Evolutionary conservation across 2,888 invertebrate species (phyloP).

Genomic region (Ariolimax columbianus): DNA sequence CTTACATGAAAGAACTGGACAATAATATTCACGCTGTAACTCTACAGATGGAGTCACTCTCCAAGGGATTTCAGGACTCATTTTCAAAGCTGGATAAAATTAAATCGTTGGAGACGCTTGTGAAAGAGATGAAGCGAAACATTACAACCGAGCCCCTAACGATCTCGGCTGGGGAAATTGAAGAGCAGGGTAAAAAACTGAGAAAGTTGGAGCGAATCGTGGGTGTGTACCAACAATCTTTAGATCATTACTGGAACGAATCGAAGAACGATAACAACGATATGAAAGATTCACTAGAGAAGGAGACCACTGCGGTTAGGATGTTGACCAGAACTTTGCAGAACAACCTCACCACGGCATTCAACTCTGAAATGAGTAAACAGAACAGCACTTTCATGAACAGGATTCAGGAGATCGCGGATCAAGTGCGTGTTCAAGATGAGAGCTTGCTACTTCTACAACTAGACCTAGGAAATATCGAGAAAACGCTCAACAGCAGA

Average conservation of each 20-base stretch:
- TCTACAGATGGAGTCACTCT: conserved; percentile 52
- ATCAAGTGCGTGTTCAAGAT: conserved; percentile 31
- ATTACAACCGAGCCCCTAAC: conserved; percentile 29
- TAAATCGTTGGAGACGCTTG: conserved; percentile 44
- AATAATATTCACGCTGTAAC: conserved; percentile 43
- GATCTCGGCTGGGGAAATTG: conserved; percentile 32
- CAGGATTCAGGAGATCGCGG: neutral
- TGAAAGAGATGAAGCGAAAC: conserved; percentile 58
- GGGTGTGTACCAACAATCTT: conserved; percentile 58
- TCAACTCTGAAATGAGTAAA: conserved; percentile 18
- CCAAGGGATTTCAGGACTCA: conserved; percentile 52
- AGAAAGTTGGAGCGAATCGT: conserved; percentile 54
- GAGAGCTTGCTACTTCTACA: conserved; percentile 52
- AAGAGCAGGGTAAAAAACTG: conserved; percentile 55
- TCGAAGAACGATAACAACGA: conserved; percentile 53
- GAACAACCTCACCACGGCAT: conserved; percentile 53
- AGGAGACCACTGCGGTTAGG: conserved; percentile 41
- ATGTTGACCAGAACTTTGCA: conserved; percentile 48
- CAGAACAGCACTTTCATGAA: conserved; percentile 46
- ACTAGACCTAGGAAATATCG: conserved; percentile 50
- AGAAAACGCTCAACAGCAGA: conserved; percentile 52
- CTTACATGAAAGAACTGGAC: conserved; percentile 38
- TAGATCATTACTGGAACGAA: conserved; percentile 62
- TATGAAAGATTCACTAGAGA: conserved; percentile 47
- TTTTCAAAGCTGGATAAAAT: conserved; percentile 48